A percentile compares a stretch with the other conserved stretches of the same genome.
These are phyloP conservation scores for Papilio aristodemus DNA, from an alignment of 1,140 invertebrate genomes.

Conservation along the genomic window DNA sequence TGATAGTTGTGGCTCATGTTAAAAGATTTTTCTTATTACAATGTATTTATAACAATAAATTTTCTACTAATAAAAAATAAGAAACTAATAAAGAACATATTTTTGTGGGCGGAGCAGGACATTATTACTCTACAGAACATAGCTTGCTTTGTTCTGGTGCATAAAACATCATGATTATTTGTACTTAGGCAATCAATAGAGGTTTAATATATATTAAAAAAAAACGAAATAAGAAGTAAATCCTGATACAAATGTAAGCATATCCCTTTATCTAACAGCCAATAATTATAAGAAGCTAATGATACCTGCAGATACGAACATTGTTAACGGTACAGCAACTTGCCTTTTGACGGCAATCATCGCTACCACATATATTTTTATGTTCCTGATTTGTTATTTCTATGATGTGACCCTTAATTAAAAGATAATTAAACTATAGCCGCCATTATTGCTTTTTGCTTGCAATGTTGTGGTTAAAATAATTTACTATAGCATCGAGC, in stretches of 20 bases:
- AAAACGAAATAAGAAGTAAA: background rate
- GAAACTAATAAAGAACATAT: no score
- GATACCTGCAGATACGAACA: constrained; percentile 25
- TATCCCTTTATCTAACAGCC: background rate
- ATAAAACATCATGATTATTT: background rate
- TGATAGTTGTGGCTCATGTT: no score
- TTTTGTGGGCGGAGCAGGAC: no score
- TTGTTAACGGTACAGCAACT: constrained; percentile 36
- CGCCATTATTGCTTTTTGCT: constrained; percentile 49
- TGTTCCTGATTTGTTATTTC: constrained; percentile 37
- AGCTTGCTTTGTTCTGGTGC: background rate
- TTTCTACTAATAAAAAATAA: no score
- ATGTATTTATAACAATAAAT: no score
- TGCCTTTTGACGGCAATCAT: constrained; percentile 52
- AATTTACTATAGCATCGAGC: constrained; percentile 50
- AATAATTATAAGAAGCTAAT: background rate
- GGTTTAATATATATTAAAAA: background rate
- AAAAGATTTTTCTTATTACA: no score
- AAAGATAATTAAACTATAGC: constrained; percentile 35
- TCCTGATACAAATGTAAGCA: background rate
- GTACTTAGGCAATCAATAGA: background rate
- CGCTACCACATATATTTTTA: constrained; percentile 43
- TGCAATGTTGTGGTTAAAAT: constrained; percentile 54
- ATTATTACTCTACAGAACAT: no score
- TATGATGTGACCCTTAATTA: constrained; percentile 28